Base-by-base conservation (phyloP, 1,140 invertebrate genomes). In the Anadara kagoshimensis region DNA sequence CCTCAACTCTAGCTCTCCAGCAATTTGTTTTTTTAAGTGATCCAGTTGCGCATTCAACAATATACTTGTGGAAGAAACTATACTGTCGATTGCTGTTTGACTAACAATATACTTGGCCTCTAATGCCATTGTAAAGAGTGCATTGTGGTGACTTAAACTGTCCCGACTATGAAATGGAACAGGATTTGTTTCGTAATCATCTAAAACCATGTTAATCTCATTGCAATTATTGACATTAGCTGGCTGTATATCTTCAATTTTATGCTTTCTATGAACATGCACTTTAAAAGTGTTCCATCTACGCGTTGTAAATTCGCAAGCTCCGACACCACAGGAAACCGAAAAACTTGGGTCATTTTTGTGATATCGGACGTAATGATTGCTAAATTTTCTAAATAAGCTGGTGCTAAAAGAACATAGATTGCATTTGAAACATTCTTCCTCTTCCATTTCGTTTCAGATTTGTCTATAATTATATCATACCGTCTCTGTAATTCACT, bases 261-360 rank as follows among this genome's bases (percentile, higher is more conserved):
- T 61, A 43, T 61, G 36, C 22, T 61, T 44, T 44, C 56, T 58
- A 36, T 58, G 56, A 61, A 22, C 11, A 43, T 61, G 58, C 5
- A 61, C 58, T 61, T 61, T 45, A 61, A 43, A 44, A n/a, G 58
- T 61, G n/a, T 61, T 61, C 58, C 41, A 61, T 43, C 41, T 61
- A n/a, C 36, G 18, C 2, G 58, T 59, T 41, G 36, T 44, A 16
- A 59, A 59, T 20, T 59, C 41, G 18, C 58, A 59, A 44, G 18
- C 36, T 44, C 36, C 36, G 7, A 59, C 14, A 5, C 20, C 59
- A 47, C 59, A 62, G 10, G n/a, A 4, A 45, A 49, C 44, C 5
- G 7, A 62, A 26, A 62, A 47, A 47, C 24, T 22, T 11, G 43
- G 59, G 10, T 62, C 43, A 47, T 62, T 45, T 45, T 62, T 47